These are phyloP conservation scores for Cyclina sinensis DNA, from an alignment of 1,140 invertebrate genomes.

Conservation along the genomic window DNA sequence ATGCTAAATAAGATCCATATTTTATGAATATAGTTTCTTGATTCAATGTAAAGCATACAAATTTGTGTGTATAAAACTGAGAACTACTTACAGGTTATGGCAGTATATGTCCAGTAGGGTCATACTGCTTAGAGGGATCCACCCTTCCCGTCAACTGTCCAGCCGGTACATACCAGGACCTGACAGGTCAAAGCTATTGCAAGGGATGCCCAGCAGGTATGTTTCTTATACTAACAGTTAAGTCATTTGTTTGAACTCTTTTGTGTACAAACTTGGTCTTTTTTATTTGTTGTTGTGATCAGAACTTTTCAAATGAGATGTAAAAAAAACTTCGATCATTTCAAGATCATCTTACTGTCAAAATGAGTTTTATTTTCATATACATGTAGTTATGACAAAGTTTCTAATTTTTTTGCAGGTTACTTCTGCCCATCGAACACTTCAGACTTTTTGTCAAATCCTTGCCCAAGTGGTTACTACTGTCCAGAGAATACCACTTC, in stretches of 20 bases:
- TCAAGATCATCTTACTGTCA: too few species aligned
- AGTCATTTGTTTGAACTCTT: too few species aligned
- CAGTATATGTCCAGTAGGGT: conserved; percentile 82
- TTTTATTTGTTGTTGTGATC: too few species aligned
- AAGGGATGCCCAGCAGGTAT: conserved; percentile 82
- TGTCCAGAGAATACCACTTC: conserved; percentile 79
- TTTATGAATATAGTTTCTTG: too few species aligned
- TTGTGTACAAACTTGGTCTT: too few species aligned
- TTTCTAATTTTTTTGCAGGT: conserved; percentile 69
- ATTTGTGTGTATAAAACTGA: too few species aligned
- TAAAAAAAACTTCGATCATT: too few species aligned
- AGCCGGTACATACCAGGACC: conserved; percentile 82
- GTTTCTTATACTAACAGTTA: not conserved
- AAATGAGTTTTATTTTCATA: too few species aligned
- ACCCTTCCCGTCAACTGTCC: conserved; percentile 75
- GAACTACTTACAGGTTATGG: conserved; percentile 78
- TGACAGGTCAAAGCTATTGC: conserved; percentile 77
- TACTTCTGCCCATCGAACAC: conserved; percentile 84
- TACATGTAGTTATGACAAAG: too few species aligned
- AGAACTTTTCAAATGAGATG: too few species aligned
- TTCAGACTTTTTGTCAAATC: conserved; percentile 79
- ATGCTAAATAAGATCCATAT: too few species aligned
- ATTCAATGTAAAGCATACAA: too few species aligned
- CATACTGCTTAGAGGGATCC: conserved; percentile 80
- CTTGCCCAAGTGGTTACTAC: conserved; percentile 83